phyloP scores from a whole-genome alignment of 1,140 invertebrate species.

The Zaprionus camerounensis region DNA sequence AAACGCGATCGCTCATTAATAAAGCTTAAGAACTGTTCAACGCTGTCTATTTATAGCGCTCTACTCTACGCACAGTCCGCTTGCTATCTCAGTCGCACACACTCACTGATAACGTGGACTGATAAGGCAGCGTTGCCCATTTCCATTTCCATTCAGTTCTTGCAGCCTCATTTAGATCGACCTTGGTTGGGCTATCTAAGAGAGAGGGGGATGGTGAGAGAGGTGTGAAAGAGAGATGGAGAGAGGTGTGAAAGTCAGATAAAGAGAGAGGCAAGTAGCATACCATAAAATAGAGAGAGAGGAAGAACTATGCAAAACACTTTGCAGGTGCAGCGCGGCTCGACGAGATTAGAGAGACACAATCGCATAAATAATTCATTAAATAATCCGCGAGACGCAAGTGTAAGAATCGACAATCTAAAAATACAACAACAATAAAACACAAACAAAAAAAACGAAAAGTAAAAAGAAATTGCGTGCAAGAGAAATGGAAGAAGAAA shows the following conservation, averaged over 20 bases:
- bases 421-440: slow-evolving; percentile 4
- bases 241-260: neutral
- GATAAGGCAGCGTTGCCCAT: neutral
- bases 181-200: slow-evolving; percentile 18
- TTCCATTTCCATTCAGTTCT: slow-evolving; percentile 12
- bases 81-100: neutral
- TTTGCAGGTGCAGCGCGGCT: slow-evolving; percentile 34
- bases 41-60: neutral
- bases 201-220: neutral
- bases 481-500: neutral
- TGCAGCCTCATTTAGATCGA: slow-evolving; percentile 29
- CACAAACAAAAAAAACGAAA: slow-evolving; percentile 1
- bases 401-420: slow-evolving; percentile 35
- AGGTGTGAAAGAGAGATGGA: neutral
- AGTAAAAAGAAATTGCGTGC: neutral
- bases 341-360: slow-evolving; percentile 28
- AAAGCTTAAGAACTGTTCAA: neutral
- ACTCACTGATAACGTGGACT: neutral
- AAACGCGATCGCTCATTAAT: slow-evolving; percentile 1
- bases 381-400: slow-evolving; percentile 54
- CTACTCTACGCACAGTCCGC: neutral
- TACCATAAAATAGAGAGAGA: neutral
- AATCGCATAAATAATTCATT: slow-evolving; percentile 52
- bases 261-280: neutral
- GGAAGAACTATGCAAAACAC: slow-evolving; percentile 19